phyloP scores from a whole-genome alignment of 2,797 vertebrate genomes.

The Caiman crocodilus region DNA sequence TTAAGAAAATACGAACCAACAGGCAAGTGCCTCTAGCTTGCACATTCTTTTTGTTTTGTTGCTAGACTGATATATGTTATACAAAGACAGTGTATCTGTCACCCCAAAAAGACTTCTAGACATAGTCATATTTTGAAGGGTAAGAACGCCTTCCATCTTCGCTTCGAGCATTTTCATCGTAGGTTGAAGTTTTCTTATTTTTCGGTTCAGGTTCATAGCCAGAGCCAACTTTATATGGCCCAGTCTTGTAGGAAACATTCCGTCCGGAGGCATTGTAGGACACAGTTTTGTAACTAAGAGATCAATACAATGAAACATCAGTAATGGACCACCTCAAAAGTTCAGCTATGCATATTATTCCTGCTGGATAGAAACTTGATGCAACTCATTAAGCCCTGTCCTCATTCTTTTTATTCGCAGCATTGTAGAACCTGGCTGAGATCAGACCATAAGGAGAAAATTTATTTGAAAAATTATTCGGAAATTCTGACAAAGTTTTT shows the following conservation, averaged over 20 bases:
- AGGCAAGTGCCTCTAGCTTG: constrained; percentile 30
- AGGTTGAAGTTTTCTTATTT: constrained; percentile 73
- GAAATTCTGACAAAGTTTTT: fast-evolving
- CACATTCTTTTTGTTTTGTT: neutral
- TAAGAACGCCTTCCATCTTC: constrained; percentile 84
- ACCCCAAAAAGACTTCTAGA: constrained; percentile 76
- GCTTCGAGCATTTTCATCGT: constrained; percentile 81
- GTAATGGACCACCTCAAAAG: fast-evolving
- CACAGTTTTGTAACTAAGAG: constrained; percentile 86
- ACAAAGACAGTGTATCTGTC: neutral
- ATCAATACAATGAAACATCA: constrained; percentile 38
- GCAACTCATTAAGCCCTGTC: neutral
- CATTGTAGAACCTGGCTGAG: neutral
- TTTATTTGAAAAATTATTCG: neutral
- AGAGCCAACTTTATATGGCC: constrained; percentile 76
- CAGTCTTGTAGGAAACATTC: constrained; percentile 84
- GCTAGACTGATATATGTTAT: constrained; percentile 7
- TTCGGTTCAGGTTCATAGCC: constrained; percentile 77
- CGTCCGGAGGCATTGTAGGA: constrained; percentile 87
- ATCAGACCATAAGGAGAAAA: neutral
- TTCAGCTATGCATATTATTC: fast-evolving
- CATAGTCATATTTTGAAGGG: constrained; percentile 90
- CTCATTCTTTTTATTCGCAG: neutral
- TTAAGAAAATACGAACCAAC: constrained; percentile 20
- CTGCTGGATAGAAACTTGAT: neutral